phyloP scores from a whole-genome alignment of 2,888 invertebrate species.

The Geotrupes spiniger region DNA sequence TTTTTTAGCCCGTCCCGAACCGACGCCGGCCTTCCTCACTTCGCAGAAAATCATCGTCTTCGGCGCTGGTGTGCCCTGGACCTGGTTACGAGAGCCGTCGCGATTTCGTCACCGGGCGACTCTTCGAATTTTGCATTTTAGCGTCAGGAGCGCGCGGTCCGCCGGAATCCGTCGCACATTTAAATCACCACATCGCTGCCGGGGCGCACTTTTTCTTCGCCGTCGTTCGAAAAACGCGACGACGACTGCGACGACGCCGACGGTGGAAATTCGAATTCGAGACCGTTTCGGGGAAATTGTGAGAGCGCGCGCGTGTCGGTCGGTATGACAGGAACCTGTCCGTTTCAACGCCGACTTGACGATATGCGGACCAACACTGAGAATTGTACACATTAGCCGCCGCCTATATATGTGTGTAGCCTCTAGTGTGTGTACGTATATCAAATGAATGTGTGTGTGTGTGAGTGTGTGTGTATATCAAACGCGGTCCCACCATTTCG shows the following conservation, averaged over 20 bases:
- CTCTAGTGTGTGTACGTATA: slow-evolving; percentile 5
- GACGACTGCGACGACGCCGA: not conserved
- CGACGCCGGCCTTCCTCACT: no score
- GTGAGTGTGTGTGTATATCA: slow-evolving; percentile 1
- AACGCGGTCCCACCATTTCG: slow-evolving; percentile 1
- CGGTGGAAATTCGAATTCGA: not conserved
- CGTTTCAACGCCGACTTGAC: slow-evolving; percentile 7
- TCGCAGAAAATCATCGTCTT: no score
- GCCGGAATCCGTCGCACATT: no score
- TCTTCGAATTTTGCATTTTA: no score
- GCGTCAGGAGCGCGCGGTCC: no score
- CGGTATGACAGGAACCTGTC: slow-evolving; percentile 5
- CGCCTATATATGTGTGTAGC: not conserved
- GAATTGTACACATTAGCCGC: slow-evolving; percentile 1
- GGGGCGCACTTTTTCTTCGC: not conserved
- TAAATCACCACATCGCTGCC: not conserved
- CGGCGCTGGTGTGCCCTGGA: no score
- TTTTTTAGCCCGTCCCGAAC: no score
- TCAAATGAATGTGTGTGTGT: slow-evolving; percentile 4
- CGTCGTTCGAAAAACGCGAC: not conserved
- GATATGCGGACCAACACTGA: slow-evolving; percentile 7
- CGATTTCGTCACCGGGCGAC: no score
- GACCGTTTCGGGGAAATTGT: not conserved
- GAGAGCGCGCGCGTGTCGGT: not conserved
- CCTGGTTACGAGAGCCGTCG: no score